Conservation (phyloP, 1,140 invertebrate species). For the Nixonia krombeini region DNA sequence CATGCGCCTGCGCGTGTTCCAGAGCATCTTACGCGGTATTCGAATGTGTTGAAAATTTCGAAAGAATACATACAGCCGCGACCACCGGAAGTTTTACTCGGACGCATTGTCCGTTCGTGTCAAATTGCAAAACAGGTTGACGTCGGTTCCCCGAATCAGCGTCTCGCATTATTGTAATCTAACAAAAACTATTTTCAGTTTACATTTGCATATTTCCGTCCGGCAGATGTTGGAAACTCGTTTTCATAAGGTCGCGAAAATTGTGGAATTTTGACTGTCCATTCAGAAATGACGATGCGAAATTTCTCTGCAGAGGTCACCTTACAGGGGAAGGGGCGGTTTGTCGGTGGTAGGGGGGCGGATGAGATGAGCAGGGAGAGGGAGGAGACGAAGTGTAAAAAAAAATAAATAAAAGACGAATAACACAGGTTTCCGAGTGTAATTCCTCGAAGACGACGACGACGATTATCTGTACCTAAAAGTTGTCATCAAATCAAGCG, state of each 20-base stretch:
- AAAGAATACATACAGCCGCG: conserved; percentile 7
- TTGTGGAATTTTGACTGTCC: conserved; percentile 44
- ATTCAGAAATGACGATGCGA: conserved; percentile 32
- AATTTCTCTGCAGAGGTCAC: too few species aligned
- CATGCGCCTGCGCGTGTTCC: conserved; percentile 5
- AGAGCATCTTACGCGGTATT: conserved; percentile 19
- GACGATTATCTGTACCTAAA: conserved; percentile 29
- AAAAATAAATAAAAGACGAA: conserved; percentile 55
- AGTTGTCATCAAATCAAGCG: conserved; percentile 12
- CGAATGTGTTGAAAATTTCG: conserved; percentile 16
- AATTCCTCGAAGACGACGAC: conserved; percentile 45
- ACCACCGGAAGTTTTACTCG: conserved; percentile 7
- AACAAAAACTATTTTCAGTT: too few species aligned
- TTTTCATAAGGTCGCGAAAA: conserved; percentile 6
- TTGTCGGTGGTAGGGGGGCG: conserved; percentile 32
- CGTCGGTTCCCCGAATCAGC: neutral
- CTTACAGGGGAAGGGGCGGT: too few species aligned
- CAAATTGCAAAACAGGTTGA: conserved; percentile 2
- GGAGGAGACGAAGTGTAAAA: conserved; percentile 18
- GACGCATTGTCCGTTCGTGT: neutral
- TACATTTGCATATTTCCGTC: neutral
- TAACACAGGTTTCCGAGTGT: conserved; percentile 57
- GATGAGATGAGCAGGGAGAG: conserved; percentile 28
- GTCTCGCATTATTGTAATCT: too few species aligned
- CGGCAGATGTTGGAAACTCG: conserved; percentile 5